Conservation (phyloP, 1,140 invertebrate species). For the Aphis craccivora region DNA sequence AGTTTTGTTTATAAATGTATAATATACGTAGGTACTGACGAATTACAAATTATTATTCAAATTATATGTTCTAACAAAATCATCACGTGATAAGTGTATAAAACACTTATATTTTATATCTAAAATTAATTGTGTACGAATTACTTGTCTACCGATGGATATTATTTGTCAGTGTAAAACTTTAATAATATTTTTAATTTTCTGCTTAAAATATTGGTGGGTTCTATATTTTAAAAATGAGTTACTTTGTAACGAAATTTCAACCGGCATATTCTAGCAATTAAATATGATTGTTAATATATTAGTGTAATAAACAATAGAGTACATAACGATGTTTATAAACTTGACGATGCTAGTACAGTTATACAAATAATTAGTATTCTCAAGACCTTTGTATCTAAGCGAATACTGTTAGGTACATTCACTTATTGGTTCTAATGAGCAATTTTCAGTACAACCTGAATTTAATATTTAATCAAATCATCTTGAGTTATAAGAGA, state of each 20-base stretch:
- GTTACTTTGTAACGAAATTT: not conserved
- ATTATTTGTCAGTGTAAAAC: not conserved
- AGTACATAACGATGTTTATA: not conserved
- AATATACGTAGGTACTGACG: not conserved
- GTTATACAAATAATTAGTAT: conserved; percentile 20
- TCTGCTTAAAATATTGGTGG: not conserved
- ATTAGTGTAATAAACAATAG: conserved; percentile 3
- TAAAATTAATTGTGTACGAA: not conserved
- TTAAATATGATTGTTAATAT: conserved; percentile 1
- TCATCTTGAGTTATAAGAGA: too few relatives aligned
- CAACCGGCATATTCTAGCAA: not conserved
- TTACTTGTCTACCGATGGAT: not conserved
- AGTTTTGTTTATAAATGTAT: not conserved
- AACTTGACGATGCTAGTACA: not conserved
- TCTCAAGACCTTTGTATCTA: not conserved
- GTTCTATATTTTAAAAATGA: not conserved
- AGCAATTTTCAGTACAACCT: not conserved
- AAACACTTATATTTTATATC: not conserved
- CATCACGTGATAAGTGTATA: too few relatives aligned
- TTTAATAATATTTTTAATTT: not conserved
- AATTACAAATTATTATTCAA: not conserved
- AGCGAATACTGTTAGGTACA: not conserved
- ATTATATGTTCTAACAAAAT: not conserved
- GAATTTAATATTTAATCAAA: not conserved
- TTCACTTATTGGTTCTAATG: not conserved